Evolutionary conservation across 2,797 vertebrate species (phyloP).

Genomic region (Galagoides demidoff): DNA sequence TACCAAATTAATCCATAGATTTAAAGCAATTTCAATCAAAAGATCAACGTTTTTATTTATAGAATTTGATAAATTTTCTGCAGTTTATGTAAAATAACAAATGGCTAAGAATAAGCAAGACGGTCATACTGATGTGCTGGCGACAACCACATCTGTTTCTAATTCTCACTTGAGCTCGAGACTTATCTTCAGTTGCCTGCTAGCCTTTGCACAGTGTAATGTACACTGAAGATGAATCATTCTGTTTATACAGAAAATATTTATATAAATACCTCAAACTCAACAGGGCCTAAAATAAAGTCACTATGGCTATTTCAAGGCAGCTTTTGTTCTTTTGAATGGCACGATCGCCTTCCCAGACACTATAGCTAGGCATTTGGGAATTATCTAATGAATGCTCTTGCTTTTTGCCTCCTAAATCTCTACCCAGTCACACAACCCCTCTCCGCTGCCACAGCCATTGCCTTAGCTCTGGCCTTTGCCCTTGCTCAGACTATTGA

Average conservation of each 20-base stretch:
- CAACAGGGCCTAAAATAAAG: neutral
- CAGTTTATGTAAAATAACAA: neutral
- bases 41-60: neutral
- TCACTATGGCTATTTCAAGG: neutral
- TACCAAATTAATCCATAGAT: neutral
- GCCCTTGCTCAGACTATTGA: neutral
- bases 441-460: neutral
- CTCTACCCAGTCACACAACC: neutral
- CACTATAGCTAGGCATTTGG: neutral
- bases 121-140: neutral
- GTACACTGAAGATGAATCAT: neutral
- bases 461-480: neutral
- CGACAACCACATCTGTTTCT: neutral
- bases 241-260: neutral
- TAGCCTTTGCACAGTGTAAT: neutral
- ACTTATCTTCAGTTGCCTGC: neutral
- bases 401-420: neutral
- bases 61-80: neutral
- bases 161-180: neutral
- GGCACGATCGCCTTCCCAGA: neutral
- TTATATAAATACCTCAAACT: constrained; percentile 13
- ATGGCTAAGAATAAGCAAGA: neutral
- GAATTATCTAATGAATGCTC: neutral
- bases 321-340: neutral
- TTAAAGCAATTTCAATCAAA: neutral